Percentiles rank a stretch among this genome's conserved stretches.
Evolutionary conservation across 2,888 invertebrate genomes (phyloP).

Genomic region (Pachycephus smyrnensis): DNA sequence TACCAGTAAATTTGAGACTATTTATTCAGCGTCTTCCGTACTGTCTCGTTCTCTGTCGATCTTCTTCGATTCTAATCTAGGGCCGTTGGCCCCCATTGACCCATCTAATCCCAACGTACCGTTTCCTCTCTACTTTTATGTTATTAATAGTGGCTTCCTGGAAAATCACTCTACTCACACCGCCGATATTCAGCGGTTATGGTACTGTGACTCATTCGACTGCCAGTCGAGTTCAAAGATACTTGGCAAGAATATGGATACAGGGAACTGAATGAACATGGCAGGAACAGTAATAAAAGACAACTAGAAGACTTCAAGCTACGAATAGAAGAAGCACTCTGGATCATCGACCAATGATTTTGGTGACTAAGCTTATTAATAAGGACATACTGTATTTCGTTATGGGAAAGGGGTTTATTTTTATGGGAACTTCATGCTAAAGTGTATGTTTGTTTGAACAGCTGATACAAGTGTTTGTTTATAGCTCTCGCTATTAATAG

Average conservation of each 20-base stretch:
- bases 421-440: constrained; percentile 10
- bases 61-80: neutral
- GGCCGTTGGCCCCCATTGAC: neutral
- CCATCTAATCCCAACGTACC: neutral
- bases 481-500: constrained; percentile 52
- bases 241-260: neutral
- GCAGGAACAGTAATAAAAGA: neutral
- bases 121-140: neutral
- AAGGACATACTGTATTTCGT: neutral
- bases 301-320: neutral
- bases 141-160: neutral
- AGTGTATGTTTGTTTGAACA: constrained; percentile 42
- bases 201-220: neutral
- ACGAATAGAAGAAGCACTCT: neutral
- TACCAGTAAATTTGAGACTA: neutral
- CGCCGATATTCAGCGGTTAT: neutral
- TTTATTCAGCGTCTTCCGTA: neutral
- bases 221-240: neutral
- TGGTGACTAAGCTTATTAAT: neutral
- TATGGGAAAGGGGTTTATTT: constrained; percentile 34
- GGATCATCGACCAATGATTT: neutral
- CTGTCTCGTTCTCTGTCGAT: neutral
- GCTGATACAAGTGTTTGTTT: constrained; percentile 43
- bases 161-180: neutral
- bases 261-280: neutral